Percentiles rank a stretch among this genome's conserved stretches.
Evolutionary conservation across 2,888 invertebrate species (phyloP).

Genomic region (Apotomis betuletana): DNA sequence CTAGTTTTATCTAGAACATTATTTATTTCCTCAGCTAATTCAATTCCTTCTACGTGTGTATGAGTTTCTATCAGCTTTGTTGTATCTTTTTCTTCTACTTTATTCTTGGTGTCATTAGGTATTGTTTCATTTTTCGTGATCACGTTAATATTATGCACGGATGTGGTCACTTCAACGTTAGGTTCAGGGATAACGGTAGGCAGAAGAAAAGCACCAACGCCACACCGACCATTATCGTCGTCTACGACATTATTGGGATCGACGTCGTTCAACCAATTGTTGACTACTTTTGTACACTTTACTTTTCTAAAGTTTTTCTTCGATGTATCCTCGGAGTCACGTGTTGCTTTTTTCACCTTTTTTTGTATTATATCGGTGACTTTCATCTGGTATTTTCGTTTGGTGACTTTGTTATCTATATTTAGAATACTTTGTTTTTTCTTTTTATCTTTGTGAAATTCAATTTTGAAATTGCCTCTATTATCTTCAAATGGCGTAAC

Average conservation of each 20-base stretch:
- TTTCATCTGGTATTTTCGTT: constrained; percentile 47
- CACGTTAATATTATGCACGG: neutral
- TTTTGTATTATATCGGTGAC: constrained; percentile 47
- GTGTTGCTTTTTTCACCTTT: constrained; percentile 50
- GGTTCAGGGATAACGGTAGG: neutral
- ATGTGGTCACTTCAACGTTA: neutral
- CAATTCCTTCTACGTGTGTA: neutral
- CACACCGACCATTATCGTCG: constrained; percentile 30
- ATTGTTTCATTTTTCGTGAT: neutral
- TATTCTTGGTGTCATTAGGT: neutral
- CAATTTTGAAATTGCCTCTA: constrained; percentile 5
- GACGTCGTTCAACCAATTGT: constrained; percentile 66
- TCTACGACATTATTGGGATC: constrained; percentile 48
- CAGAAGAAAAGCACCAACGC: neutral
- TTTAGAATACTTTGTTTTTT: constrained; percentile 11
- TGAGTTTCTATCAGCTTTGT: neutral
- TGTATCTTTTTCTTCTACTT: neutral
- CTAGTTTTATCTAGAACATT: neutral
- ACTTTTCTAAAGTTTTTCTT: constrained; percentile 56
- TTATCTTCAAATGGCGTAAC: neutral
- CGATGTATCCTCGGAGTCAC: constrained; percentile 22
- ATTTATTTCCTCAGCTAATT: neutral
- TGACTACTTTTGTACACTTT: constrained; percentile 63
- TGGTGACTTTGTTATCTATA: constrained; percentile 40
- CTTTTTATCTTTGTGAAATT: constrained; percentile 32